phyloP scores from a whole-genome alignment of 2,113 vertebrate genomes.

The Gopherus evgoodei region DNA sequence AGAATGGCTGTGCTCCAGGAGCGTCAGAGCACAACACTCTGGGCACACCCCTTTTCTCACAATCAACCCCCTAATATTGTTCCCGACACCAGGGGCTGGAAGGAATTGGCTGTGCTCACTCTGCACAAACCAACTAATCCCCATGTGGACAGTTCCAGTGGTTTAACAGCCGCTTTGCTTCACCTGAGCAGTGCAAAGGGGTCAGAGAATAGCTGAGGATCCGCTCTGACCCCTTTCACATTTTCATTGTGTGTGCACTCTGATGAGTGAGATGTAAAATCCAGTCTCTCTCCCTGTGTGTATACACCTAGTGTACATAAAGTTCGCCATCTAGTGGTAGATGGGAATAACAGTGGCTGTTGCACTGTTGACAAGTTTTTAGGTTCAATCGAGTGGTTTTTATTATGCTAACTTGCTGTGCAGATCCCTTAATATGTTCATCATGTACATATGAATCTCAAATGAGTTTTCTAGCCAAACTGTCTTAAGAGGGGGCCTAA shows the following conservation, averaged over 20 bases:
- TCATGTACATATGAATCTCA: background rate
- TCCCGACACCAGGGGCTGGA: background rate
- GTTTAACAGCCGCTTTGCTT: background rate
- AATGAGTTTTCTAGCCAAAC: rapidly evolving
- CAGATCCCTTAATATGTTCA: background rate
- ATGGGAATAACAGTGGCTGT: background rate
- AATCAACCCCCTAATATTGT: background rate
- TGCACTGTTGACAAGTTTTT: rapidly evolving
- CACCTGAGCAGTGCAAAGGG: background rate
- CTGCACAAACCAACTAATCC: too few species aligned
- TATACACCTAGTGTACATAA: background rate
- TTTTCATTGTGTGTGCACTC: background rate
- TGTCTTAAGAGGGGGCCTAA: background rate
- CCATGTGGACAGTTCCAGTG: background rate
- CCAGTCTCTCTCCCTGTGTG: background rate
- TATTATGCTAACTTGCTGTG: rapidly evolving
- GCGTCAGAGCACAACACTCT: background rate
- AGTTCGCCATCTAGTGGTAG: background rate
- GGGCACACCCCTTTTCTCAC: background rate
- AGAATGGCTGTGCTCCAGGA: background rate
- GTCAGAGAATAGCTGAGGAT: background rate
- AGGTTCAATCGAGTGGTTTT: background rate
- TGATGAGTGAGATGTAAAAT: background rate
- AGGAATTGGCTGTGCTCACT: background rate
- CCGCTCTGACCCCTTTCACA: background rate